These are phyloP conservation scores for Philopotamus ludificatus DNA, from an alignment of 1,140 invertebrate species.

Conservation along the genomic window DNA sequence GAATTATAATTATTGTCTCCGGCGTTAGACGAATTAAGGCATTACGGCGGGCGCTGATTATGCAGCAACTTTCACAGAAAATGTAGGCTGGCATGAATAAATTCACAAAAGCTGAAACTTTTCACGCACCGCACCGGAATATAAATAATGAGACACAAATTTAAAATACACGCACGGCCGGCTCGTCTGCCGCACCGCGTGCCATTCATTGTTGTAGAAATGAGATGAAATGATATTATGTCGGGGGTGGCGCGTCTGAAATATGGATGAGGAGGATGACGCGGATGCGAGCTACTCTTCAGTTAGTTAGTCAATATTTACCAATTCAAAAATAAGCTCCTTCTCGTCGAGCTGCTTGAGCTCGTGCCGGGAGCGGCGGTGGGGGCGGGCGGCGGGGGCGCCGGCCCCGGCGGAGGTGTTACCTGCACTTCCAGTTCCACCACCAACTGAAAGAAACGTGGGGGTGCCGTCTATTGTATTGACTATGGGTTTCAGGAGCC, in stretches of 20 bases:
- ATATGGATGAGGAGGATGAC: background rate
- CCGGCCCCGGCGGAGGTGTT: slow-evolving; percentile 20
- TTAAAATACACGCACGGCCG: no score
- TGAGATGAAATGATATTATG: background rate
- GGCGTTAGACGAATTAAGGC: background rate
- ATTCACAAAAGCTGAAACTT: background rate
- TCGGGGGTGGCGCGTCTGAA: background rate
- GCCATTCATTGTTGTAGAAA: background rate
- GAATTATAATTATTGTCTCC: background rate
- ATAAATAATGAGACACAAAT: slow-evolving; percentile 1
- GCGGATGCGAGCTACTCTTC: no score
- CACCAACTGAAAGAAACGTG: slow-evolving; percentile 73
- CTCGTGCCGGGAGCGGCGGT: slow-evolving; percentile 76
- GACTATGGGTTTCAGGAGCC: slow-evolving; percentile 86
- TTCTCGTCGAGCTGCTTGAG: slow-evolving; percentile 87
- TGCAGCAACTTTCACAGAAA: background rate
- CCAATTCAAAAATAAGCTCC: slow-evolving; percentile 93
- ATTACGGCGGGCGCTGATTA: background rate
- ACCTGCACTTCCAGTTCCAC: slow-evolving; percentile 40
- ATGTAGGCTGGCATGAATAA: background rate
- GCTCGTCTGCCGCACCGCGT: no score
- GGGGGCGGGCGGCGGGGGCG: slow-evolving; percentile 57
- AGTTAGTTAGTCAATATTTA: slow-evolving; percentile 52
- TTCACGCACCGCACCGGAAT: background rate
- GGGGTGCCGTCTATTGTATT: slow-evolving; percentile 87